Conservation (phyloP, 2,113 vertebrate genomes). For the Mobula hypostoma region DNA sequence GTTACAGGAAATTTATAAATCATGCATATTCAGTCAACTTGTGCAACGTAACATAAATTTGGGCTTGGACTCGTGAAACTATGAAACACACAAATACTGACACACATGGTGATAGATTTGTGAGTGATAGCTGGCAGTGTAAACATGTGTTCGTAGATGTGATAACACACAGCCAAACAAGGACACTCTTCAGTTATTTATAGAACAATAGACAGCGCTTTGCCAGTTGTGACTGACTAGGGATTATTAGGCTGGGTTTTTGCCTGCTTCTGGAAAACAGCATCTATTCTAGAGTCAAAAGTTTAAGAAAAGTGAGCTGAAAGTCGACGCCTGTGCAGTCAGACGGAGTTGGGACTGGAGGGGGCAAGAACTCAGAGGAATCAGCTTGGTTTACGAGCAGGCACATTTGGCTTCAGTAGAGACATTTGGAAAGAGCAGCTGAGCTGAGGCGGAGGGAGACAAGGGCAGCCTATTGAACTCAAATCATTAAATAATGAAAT, state of each 20-base stretch:
- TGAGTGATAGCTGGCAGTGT: too few relatives aligned
- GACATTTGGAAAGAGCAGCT: background rate
- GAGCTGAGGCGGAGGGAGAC: background rate
- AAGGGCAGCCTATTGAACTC: constrained; percentile 25
- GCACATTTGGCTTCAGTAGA: background rate
- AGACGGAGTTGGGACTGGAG: background rate
- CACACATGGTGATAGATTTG: too few relatives aligned
- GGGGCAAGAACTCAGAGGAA: background rate
- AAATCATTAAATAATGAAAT: background rate
- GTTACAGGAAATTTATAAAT: background rate
- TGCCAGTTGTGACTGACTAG: background rate
- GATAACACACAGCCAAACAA: background rate
- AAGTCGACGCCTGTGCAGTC: background rate
- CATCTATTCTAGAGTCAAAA: background rate
- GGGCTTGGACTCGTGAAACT: too few relatives aligned
- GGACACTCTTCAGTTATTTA: background rate
- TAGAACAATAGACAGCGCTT: background rate
- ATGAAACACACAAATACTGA: too few relatives aligned
- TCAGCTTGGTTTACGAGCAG: background rate
- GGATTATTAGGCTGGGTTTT: background rate
- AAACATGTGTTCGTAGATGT: too few relatives aligned
- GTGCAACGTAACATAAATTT: too few relatives aligned
- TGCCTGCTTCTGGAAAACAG: background rate
- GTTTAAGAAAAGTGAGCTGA: background rate
- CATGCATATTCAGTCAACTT: too few relatives aligned